Conservation (phyloP, 1,140 invertebrate species). For the Nebria ingens region DNA sequence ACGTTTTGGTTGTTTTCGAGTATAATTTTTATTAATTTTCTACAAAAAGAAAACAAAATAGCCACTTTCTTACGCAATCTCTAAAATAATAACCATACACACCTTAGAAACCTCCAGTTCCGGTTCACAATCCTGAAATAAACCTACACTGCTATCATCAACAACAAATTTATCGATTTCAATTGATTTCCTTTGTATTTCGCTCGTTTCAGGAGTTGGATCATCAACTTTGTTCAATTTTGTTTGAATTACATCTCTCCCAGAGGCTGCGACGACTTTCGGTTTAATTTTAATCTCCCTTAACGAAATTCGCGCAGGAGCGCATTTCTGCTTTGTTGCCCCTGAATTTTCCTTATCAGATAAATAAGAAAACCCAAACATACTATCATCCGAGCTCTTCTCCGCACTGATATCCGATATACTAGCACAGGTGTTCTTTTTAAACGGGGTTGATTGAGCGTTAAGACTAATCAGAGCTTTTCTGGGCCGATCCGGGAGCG, state of each 20-base stretch:
- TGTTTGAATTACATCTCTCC: no score
- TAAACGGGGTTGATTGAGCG: not conserved
- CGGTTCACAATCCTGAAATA: no score
- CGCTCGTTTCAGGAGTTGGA: no score
- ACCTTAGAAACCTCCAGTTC: not conserved
- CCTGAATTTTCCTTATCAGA: not conserved
- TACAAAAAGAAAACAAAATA: not conserved
- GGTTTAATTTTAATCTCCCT: not conserved
- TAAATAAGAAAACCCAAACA: not conserved
- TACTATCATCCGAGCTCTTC: not conserved
- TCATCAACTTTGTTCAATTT: no score
- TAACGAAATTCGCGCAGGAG: not conserved
- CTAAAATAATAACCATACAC: not conserved
- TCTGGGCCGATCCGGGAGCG: not conserved
- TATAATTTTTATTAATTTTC: not conserved
- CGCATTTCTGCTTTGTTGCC: not conserved
- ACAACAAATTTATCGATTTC: not conserved
- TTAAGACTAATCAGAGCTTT: not conserved
- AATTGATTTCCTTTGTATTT: no score
- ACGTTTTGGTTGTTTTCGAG: not conserved
- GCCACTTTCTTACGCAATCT: no score
- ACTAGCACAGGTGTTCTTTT: not conserved
- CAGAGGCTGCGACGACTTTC: no score
- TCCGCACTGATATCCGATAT: not conserved
- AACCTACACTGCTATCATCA: not conserved